Evolutionary conservation across 2,797 vertebrate genomes (phyloP).

Genomic region (Neosalanx taihuensis): DNA sequence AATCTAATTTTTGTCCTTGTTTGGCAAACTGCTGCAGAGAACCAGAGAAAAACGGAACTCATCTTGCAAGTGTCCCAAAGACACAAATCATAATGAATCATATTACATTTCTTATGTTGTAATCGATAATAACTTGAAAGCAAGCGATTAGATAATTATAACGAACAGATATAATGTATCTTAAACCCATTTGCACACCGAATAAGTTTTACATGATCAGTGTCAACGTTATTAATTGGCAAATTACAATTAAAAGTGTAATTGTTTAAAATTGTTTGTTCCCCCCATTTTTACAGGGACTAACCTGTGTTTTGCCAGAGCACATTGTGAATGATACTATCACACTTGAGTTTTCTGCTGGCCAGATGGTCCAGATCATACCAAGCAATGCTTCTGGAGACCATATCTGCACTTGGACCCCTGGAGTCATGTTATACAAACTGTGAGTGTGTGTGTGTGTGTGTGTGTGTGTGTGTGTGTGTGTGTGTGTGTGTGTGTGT

Average conservation of each 20-base stretch:
- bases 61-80: background rate
- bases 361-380: conserved; percentile 51
- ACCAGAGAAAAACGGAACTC: background rate
- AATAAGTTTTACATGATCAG: too few species aligned
- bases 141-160: too few species aligned
- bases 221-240: too few species aligned
- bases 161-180: background rate
- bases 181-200: background rate
- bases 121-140: too few species aligned
- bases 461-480: background rate
- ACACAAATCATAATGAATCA: background rate
- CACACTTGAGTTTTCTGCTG: conserved; percentile 24
- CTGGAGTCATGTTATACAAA: background rate
- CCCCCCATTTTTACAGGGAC: conserved; percentile 34
- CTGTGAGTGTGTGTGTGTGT: conserved; percentile 26
- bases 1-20: background rate
- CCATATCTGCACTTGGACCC: conserved; percentile 42
- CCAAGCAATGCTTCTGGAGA: conserved; percentile 29
- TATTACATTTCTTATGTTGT: background rate
- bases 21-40: background rate
- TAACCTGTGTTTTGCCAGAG: conserved; percentile 23
- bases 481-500: conserved; percentile 4
- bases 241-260: too few species aligned
- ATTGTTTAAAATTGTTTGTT: too few species aligned
- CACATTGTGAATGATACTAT: conserved; percentile 34